These are phyloP conservation scores for Pseudorhombus dupliciocellatus DNA, from an alignment of 2,113 vertebrate species.

Conservation along the genomic window DNA sequence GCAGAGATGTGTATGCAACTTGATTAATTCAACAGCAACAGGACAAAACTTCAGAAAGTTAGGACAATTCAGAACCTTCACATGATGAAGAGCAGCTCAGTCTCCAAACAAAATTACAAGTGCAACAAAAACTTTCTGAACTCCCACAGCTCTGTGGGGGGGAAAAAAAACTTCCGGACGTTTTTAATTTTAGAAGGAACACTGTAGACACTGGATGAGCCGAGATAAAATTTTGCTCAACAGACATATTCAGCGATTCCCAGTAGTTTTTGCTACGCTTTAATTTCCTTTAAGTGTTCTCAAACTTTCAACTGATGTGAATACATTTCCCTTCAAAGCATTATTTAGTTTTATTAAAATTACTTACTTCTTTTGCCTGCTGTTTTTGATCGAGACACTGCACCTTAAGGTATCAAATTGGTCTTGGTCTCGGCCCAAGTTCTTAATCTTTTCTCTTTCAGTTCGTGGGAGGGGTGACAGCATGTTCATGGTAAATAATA, in stretches of 20 bases:
- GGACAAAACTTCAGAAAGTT: no score
- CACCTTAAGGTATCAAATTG: not conserved
- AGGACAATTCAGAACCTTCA: no score
- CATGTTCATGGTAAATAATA: conserved; percentile 41
- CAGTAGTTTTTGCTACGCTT: not conserved
- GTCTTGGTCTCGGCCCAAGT: not conserved
- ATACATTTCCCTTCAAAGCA: not conserved
- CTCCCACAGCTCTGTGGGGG: no score
- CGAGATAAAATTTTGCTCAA: not conserved
- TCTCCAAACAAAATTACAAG: no score
- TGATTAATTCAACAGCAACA: no score
- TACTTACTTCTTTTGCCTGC: not conserved
- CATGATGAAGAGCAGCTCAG: no score
- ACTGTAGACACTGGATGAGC: not conserved
- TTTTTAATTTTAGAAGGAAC: no score
- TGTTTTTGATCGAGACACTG: not conserved
- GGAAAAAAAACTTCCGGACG: no score
- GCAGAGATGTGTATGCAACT: no score
- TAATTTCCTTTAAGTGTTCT: not conserved
- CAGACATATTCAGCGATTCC: not conserved
- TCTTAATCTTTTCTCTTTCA: conserved; percentile 18
- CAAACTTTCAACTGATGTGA: not conserved
- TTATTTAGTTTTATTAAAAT: not conserved
- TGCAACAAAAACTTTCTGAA: no score
- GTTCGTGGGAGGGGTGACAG: conserved; percentile 7